Conservation (phyloP, 2,113 vertebrate genomes). For the Lonchura striata region DNA sequence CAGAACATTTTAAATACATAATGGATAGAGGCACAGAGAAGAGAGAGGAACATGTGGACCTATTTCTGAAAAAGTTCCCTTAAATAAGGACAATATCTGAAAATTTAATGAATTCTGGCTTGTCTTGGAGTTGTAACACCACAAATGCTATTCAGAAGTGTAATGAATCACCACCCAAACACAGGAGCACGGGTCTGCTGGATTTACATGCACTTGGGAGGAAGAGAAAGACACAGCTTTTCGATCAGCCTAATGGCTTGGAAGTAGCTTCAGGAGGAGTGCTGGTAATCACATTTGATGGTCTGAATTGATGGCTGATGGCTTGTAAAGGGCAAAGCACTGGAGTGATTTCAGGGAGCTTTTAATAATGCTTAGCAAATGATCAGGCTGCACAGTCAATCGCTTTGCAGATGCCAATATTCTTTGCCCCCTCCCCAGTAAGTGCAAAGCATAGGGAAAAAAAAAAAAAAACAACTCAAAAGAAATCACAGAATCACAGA, state of each 20-base stretch:
- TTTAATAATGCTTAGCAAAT: conserved; percentile 68
- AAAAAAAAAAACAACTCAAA: background rate
- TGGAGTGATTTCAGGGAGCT: conserved; percentile 43
- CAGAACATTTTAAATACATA: background rate
- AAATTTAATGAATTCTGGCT: background rate
- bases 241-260: conserved; percentile 52
- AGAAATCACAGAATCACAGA: background rate
- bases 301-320: conserved; percentile 64
- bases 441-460: background rate
- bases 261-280: conserved; percentile 48
- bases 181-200: background rate
- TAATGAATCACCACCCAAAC: background rate
- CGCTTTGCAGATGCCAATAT: background rate
- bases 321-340: conserved; percentile 58
- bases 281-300: conserved; percentile 43
- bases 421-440: background rate
- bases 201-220: background rate
- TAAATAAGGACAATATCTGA: background rate
- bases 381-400: conserved; percentile 39
- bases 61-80: background rate
- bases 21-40: background rate
- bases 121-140: background rate
- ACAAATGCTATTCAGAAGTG: background rate
- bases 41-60: background rate
- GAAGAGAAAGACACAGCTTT: conserved; percentile 44